Conservation (phyloP, 2,888 invertebrate genomes). For the Eulithis testata region DNA sequence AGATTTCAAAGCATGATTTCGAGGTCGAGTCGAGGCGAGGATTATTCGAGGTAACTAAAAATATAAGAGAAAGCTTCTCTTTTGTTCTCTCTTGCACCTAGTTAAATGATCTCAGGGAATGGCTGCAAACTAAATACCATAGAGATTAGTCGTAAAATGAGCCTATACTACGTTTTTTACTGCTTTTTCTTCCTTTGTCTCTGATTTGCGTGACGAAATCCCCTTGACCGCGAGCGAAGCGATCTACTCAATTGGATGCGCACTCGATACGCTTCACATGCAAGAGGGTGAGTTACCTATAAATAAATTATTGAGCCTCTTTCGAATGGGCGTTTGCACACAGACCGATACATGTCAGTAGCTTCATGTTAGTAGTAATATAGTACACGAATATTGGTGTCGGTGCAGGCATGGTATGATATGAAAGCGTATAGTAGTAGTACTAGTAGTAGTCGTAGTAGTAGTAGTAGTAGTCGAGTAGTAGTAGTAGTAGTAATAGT, state of each 20-base stretch:
- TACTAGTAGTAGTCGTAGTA: too few species aligned
- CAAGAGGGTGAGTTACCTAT: slow-evolving; percentile 55
- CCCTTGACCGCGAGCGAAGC: slow-evolving; percentile 45
- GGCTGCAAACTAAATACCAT: not conserved
- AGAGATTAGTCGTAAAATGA: not conserved
- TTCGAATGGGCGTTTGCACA: not conserved
- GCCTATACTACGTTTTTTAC: not conserved
- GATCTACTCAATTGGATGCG: slow-evolving; percentile 74
- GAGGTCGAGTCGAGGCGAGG: too few species aligned
- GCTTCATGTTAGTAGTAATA: too few species aligned
- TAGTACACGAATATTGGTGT: too few species aligned
- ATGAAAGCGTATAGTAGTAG: too few species aligned
- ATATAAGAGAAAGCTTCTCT: too few species aligned
- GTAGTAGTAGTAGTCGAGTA: too few species aligned
- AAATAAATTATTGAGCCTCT: slow-evolving; percentile 36
- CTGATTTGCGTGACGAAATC: slow-evolving; percentile 15
- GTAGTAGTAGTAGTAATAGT: too few species aligned
- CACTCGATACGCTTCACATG: slow-evolving; percentile 56
- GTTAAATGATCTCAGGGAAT: not conserved
- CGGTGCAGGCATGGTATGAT: too few species aligned
- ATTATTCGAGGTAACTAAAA: too few species aligned
- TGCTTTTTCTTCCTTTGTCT: not conserved
- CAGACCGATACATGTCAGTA: too few species aligned
- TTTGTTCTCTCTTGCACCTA: not conserved
- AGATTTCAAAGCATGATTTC: too few species aligned